Evolutionary conservation across 1,140 invertebrate species (phyloP).

Genomic region (Drosophila virilis): DNA sequence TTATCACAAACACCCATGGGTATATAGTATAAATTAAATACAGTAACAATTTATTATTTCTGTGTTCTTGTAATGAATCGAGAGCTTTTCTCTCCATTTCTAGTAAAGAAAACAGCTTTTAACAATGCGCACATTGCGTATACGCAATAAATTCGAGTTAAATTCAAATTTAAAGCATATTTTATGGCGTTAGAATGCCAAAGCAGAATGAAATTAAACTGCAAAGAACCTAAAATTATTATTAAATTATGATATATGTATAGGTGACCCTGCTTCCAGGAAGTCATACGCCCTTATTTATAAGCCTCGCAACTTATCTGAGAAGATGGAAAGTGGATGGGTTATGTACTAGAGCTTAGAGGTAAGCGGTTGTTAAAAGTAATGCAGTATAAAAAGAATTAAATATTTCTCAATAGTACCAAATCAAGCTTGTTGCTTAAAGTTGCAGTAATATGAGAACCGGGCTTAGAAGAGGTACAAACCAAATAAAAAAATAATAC

Average conservation of each 20-base stretch:
- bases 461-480: no score
- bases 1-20: no score
- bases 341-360: no score
- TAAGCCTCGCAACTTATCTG: not conserved
- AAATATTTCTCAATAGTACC: no score
- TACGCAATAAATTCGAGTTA: conserved; percentile 28
- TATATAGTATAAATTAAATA: not conserved
- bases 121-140: conserved; percentile 26
- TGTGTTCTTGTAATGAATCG: conserved; percentile 3
- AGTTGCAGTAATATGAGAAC: no score
- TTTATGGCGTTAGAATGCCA: not conserved
- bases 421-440: no score
- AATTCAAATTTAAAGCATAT: conserved; percentile 12
- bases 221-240: conserved; percentile 4
- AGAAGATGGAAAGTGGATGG: not conserved
- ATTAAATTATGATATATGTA: not conserved
- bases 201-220: not conserved
- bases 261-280: not conserved
- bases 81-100: not conserved
- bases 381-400: no score
- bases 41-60: conserved; percentile 3
- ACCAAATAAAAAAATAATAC: no score
- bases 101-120: conserved; percentile 1
- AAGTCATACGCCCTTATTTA: not conserved
- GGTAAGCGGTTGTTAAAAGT: no score